Conservation (phyloP, 2,113 vertebrate genomes). For the Indicator indicator region DNA sequence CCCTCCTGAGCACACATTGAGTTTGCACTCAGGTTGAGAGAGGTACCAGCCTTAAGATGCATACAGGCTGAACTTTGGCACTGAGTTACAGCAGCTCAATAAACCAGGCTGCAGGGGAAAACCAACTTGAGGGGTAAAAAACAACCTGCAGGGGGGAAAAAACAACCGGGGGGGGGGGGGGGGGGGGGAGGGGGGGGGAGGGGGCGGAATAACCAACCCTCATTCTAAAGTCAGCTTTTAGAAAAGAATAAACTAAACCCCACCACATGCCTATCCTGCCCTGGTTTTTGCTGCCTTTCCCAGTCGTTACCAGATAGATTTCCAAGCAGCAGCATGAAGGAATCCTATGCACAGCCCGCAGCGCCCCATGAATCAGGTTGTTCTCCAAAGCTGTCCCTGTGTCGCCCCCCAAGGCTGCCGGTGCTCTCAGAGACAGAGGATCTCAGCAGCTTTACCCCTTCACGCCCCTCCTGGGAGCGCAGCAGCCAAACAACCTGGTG, state of each 20-base stretch:
- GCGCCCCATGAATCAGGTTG: rapidly evolving
- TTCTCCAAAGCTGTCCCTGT: not conserved
- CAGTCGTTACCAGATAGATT: not conserved
- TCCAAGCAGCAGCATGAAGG: not conserved
- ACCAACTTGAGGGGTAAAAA: no score
- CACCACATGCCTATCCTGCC: not conserved
- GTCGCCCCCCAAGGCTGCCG: not conserved
- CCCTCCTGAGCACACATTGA: not conserved
- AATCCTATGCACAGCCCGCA: not conserved
- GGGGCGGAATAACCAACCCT: no score
- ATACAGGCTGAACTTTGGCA: rapidly evolving
- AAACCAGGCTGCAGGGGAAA: not conserved
- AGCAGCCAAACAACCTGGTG: not conserved
- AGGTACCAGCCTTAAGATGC: not conserved
- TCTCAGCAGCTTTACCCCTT: not conserved
- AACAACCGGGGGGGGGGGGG: no score
- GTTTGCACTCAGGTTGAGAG: rapidly evolving
- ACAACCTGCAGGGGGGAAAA: not conserved
- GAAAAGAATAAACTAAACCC: not conserved
- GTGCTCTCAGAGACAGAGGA: rapidly evolving
- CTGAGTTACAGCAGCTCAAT: not conserved
- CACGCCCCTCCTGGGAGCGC: rapidly evolving
- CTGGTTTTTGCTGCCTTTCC: not conserved
- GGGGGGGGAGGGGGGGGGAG: no score
- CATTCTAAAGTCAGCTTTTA: not conserved